These are phyloP conservation scores for Neodon shergylaensis DNA, from an alignment of 2,113 vertebrate species.

Conservation along the genomic window DNA sequence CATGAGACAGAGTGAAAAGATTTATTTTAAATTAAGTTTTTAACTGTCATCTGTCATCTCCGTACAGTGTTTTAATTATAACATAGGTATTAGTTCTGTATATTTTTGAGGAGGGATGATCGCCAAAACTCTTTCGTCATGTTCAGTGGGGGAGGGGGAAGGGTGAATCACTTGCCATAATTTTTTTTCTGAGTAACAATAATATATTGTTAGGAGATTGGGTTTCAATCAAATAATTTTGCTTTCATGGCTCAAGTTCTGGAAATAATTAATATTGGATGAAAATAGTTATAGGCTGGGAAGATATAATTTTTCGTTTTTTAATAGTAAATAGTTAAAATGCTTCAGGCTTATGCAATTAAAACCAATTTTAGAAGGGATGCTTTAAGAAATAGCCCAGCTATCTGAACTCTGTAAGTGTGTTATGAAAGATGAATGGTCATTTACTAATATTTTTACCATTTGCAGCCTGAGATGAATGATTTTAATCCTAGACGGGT, in stretches of 20 bases:
- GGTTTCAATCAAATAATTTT: conserved; percentile 81
- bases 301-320: conserved; percentile 77
- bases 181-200: conserved; percentile 83
- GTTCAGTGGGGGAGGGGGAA: conserved; percentile 78
- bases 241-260: conserved; percentile 77
- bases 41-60: conserved; percentile 99
- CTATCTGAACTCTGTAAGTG: conserved; percentile 73
- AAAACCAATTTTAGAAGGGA: conserved; percentile 65
- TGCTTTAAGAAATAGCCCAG: conserved; percentile 70
- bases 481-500: conserved; percentile 72
- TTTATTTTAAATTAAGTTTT: conserved; percentile 99
- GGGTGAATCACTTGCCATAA: conserved; percentile 79
- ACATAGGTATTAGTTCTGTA: conserved; percentile 98
- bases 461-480: conserved; percentile 77
- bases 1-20: conserved; percentile 99
- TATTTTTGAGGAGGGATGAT: conserved; percentile 92
- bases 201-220: conserved; percentile 84
- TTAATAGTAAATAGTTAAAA: conserved; percentile 79
- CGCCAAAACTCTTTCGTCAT: conserved; percentile 90
- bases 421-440: conserved; percentile 55
- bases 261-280: conserved; percentile 78
- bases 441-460: conserved; percentile 72
- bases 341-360: conserved; percentile 66
- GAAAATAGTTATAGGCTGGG: conserved; percentile 68
- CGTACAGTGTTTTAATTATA: conserved; percentile 99